Evolutionary conservation across 2,113 vertebrate species (phyloP).

Genomic region (Tamias sibiricus): DNA sequence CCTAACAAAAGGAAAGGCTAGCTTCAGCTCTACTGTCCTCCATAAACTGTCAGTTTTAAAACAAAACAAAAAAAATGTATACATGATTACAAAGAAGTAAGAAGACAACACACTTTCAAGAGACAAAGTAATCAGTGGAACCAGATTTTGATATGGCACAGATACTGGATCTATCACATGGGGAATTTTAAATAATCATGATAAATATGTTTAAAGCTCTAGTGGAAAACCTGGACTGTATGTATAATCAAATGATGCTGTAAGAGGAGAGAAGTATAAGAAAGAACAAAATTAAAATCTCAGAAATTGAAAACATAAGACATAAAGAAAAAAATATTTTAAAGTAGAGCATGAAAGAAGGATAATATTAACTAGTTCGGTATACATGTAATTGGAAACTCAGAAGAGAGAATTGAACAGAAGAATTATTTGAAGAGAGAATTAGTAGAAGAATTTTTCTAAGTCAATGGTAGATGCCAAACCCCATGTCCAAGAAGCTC

Average conservation of each 20-base stretch:
- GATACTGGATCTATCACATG: background rate
- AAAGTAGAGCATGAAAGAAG: background rate
- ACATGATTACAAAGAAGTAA: background rate
- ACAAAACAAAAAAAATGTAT: background rate
- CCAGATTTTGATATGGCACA: background rate
- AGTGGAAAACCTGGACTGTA: background rate
- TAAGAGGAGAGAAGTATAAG: background rate
- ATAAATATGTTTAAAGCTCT: background rate
- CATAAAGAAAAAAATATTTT: background rate
- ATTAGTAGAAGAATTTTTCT: background rate
- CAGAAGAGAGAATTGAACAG: background rate
- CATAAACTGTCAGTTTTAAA: background rate
- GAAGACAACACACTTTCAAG: background rate
- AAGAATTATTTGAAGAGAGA: constrained; percentile 19
- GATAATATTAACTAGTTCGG: background rate
- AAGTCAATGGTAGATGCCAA: background rate
- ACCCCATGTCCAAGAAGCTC: background rate
- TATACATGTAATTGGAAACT: background rate
- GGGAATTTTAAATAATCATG: background rate
- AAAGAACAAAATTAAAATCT: constrained; percentile 31
- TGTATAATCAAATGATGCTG: background rate
- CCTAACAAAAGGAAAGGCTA: background rate
- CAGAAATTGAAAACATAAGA: background rate
- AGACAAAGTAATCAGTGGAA: background rate
- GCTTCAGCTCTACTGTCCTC: background rate